Conservation (phyloP, 2,888 invertebrate species). For the Alsophila aescularia region DNA sequence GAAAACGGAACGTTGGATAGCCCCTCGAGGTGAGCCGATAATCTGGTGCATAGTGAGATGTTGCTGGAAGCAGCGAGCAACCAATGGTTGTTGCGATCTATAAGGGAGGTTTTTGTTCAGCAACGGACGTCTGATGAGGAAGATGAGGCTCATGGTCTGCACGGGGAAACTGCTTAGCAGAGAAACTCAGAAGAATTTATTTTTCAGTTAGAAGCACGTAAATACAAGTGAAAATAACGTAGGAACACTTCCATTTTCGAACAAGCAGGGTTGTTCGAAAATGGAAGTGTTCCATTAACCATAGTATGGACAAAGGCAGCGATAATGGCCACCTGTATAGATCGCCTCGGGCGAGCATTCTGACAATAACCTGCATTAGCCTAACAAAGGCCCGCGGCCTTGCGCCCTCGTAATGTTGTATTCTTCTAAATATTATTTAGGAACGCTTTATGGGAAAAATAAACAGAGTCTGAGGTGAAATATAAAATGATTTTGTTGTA, state of each 20-base stretch:
- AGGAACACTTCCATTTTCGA: background rate
- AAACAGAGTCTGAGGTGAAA: conserved; percentile 3
- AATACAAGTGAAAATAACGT: background rate
- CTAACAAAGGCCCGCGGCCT: conserved; percentile 47
- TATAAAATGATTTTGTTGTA: too few relatives aligned
- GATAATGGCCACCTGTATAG: conserved; percentile 37
- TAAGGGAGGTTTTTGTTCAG: too few relatives aligned
- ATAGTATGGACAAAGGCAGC: conserved; percentile 23
- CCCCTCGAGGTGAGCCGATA: too few relatives aligned
- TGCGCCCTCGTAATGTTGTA: conserved; percentile 24
- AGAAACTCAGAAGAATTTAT: too few relatives aligned
- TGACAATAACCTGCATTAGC: conserved; percentile 57
- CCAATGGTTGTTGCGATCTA: too few relatives aligned
- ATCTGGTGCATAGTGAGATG: too few relatives aligned
- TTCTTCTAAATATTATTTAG: conserved; percentile 25
- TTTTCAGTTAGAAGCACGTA: too few relatives aligned
- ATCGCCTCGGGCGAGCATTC: conserved; percentile 36
- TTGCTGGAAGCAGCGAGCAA: too few relatives aligned
- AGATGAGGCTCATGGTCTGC: too few relatives aligned
- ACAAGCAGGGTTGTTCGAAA: conserved; percentile 14
- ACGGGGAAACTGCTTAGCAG: too few relatives aligned
- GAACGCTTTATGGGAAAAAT: conserved; percentile 17
- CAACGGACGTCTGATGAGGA: too few relatives aligned
- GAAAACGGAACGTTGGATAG: too few relatives aligned
- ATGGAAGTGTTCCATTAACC: conserved; percentile 29